phyloP scores from a whole-genome alignment of 1,140 invertebrate species.

The Bombyx mandarina region DNA sequence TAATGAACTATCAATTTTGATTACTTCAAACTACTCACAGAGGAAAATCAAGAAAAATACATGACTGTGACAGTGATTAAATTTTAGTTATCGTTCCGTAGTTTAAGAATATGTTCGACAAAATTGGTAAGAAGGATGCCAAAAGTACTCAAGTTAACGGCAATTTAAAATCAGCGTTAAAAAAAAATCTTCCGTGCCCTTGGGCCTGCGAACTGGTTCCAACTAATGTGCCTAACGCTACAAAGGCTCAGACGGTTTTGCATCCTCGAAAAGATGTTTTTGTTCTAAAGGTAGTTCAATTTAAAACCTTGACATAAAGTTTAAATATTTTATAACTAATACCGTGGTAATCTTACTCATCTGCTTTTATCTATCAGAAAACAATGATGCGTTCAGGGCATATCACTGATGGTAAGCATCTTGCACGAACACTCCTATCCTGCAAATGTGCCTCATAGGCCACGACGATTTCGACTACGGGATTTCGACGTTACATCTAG shows the following conservation, averaged over 20 bases:
- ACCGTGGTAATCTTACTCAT: background rate
- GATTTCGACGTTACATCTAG: too few species aligned
- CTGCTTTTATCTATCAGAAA: background rate
- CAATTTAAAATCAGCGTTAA: slow-evolving; percentile 1
- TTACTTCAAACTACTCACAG: too few species aligned
- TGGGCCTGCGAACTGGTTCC: slow-evolving; percentile 41
- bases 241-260: slow-evolving; percentile 30
- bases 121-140: background rate
- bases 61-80: too few species aligned
- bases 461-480: too few species aligned
- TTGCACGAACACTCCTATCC: background rate
- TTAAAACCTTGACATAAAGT: background rate
- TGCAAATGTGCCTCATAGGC: too few species aligned
- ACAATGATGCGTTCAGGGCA: background rate
- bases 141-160: slow-evolving; percentile 10
- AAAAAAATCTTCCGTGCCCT: slow-evolving; percentile 29
- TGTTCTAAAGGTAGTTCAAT: slow-evolving; percentile 39
- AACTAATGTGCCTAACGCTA: slow-evolving; percentile 38
- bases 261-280: slow-evolving; percentile 60
- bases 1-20: too few species aligned
- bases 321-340: too few species aligned
- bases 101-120: too few species aligned
- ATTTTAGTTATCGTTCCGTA: too few species aligned
- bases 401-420: background rate
- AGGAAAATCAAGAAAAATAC: too few species aligned